Evolutionary conservation across 92 coral and sea anemone genomes (phyloP), one percentile per base, ranked within the genome.

Genomic region (Pocillopora grandis): DNA sequence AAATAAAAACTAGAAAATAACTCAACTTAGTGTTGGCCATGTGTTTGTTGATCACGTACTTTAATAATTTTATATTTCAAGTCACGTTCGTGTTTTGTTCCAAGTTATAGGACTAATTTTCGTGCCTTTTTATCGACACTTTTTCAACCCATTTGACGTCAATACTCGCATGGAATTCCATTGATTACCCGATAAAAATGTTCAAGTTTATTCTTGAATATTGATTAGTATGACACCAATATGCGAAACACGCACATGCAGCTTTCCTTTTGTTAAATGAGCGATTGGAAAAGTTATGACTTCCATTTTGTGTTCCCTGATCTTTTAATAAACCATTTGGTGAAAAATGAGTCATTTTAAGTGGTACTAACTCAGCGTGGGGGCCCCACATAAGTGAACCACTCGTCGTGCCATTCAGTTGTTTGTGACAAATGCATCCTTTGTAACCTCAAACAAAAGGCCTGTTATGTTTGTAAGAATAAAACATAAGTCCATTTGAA

Each of bases 21-120:
- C 59, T 14, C 18, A 16, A 9, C 65, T 55, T 27, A 71, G 58
- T 12, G 19, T 13, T 33, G 33, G 20, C 13, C 57, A 56, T 18
- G 20, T 71, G 14, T 18, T 58, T 7, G 36, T 69, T 21, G 35
- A 16, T 14, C 31, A 70, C 59, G 77, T 60, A 33, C 20, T 71
- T 21, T 10, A 33, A 2, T 3, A 10, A 70, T 33, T 10, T 68
- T 68, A 31, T 49, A 59, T 60, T 60, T 71, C 69, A 35, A 61
- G 69, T 81, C 78, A 71, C 85, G 77, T 81, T 81, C 49, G 16
- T 56, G 36, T 56, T 81, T 70, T 71, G 76, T 71, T 59, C 33
- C 59, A 23, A 36, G 59, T 66, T 80, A 35, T 8, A 13, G 14
- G 67, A 48, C 12, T 35, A 81, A 58, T 35, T 71, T 81, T 59